Base-by-base conservation (phyloP, 35 echinoderm and acorn worm genomes). In the Apostichopus californicus region DNA sequence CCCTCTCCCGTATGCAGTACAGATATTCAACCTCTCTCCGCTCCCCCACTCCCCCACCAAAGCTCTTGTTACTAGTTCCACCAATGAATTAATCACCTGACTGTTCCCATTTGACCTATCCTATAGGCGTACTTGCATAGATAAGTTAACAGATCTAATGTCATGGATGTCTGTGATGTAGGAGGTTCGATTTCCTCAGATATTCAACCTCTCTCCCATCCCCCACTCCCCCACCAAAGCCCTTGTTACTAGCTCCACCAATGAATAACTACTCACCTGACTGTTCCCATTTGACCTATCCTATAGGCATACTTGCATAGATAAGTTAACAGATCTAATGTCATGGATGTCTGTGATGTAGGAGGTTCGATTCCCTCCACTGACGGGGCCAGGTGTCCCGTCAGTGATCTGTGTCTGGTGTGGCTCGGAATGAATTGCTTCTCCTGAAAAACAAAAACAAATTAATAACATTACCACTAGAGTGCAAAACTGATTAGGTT, bases 211-310 rank as follows among this genome's bases (percentile, higher is more conserved):
- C 34, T 46, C 34, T 46, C 34, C 34, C 3, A 1, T 28, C 26
- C 26, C 26, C 26, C 26, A 28, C 34, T 46, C 34, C 34, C 34
- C 34, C 34, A 46, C 34, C 34, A 46, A 46, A 46, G 34, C 34
- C 34, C 2, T 46, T 3, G 34, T 46, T 46, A 46, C 34, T 46
- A 46, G 34, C 0, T 46, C 34, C 34, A 46, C 34, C 34, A 46
- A 46, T 46, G 34, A 61, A 75, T 75, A 5, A 5, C 58, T 77
- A 5, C 58, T 77, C 93, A 99, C 97, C 95, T 99, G 57, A 99
- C 92, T 26, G 91, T 92, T 53, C 97, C 97, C 34, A 99, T 91
- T 75, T 99, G 97, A 66, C 95, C 97, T 78, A 99, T 94, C 73
- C 78, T 84, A 77, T 99, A 99, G 14, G 95, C 70, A 15, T 94